Base-by-base conservation (phyloP, 2,888 invertebrate genomes). In the Heliconius aoede region DNA sequence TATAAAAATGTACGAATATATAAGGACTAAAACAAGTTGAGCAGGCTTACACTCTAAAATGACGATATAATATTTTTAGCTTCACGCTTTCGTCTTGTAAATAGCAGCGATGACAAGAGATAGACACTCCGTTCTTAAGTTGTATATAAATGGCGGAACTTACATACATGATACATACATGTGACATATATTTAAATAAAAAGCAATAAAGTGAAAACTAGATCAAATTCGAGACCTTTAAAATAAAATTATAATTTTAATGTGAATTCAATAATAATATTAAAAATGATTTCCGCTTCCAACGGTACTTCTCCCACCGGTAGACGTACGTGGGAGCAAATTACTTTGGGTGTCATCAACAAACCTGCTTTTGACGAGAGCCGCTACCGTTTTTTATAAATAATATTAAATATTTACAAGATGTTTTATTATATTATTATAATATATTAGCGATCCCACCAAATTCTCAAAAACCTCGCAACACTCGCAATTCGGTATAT, bases 331-430 rank as follows among this genome's bases (percentile, higher is more conserved):
- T 65, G 69, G 80, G 80, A 61, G 79, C 62, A 73, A 72, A 78
- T 75, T 62, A 61, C 65, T 65, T 55, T n/a, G 64, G 46, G 28
- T 73, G 68, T 72, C 36, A 71, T 79, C 75, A 79, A 24, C 64
- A 73, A 74, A 62, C 73, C 68, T 62, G 75, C 55, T 78, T 75
- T 77, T 58, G 65, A 72, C 62, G 40, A 46, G n/a, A 55, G 73
- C n/a, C 60, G 79, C 80, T 80, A 79, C 79, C 72, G 80, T 72
- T 74, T 55, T 60, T 72, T 60, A 61, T 30, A 40, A 71, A 32
- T 40, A 30, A 75, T 62, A 72, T 51, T 36, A 32, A 36, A 65
- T 71, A 62, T 71, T 51, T 32, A 26, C 62, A 72, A 36, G 4
- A 18, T 36, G n/a, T 71, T 71, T 71, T 71, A 58, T 55, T 36